phyloP scores from a whole-genome alignment of 2,888 invertebrate species.

The Luperina nickerlii region DNA sequence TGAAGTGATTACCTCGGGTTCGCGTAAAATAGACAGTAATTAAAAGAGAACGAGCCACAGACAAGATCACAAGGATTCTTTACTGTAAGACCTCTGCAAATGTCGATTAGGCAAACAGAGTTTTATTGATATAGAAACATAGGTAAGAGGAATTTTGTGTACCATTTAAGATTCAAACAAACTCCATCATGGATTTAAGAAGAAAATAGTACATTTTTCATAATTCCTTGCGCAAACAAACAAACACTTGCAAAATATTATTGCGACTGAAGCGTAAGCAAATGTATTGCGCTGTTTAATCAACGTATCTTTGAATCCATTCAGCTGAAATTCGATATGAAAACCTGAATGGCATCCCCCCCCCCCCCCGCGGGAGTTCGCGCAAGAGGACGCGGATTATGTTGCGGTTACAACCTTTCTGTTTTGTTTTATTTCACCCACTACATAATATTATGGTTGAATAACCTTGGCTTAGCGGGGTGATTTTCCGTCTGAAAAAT shows the following conservation, averaged over 20 bases:
- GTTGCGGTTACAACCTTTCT: conserved; percentile 4
- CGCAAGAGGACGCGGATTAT: conserved; percentile 35
- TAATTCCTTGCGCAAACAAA: conserved; percentile 47
- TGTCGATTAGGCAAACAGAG: neutral
- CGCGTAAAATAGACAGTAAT: neutral
- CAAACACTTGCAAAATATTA: conserved; percentile 44
- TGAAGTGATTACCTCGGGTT: neutral
- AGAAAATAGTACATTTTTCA: conserved; percentile 41
- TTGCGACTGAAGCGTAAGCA: conserved; percentile 50
- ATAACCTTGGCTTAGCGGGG: conserved; percentile 1
- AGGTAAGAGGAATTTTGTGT: conserved; percentile 17
- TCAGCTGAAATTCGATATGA: conserved; percentile 73
- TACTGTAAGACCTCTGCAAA: neutral
- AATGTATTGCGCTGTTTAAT: conserved; percentile 73
- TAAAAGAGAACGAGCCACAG: neutral
- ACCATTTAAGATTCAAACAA: conserved; percentile 31
- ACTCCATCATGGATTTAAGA: conserved; percentile 29
- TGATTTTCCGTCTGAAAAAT: neutral
- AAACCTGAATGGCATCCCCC: conserved; percentile 57
- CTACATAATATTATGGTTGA: conserved; percentile 3
- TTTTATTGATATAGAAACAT: no score
- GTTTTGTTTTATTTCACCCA: conserved; percentile 38
- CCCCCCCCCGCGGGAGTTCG: conserved; percentile 45
- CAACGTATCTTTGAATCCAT: conserved; percentile 76
- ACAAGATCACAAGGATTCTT: neutral